These are phyloP conservation scores for Druon quercuslanigerum DNA, from an alignment of 1,140 invertebrate genomes.

Conservation along the genomic window DNA sequence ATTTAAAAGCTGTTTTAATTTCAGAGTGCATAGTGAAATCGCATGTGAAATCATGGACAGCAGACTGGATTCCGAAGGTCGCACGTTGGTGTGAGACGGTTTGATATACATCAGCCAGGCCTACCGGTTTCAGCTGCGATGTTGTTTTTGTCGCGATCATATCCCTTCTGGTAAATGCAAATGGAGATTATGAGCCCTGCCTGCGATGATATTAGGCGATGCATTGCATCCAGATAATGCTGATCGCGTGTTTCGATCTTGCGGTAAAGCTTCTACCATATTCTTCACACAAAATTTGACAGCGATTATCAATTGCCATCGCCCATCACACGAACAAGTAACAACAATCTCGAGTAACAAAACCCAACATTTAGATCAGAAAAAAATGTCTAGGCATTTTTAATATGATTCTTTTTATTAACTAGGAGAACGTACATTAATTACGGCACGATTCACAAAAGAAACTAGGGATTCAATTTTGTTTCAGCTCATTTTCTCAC, in stretches of 20 bases:
- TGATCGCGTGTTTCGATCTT: constrained; percentile 48
- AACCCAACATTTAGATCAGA: too few species aligned
- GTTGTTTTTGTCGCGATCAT: constrained; percentile 42
- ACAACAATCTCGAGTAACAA: neutral
- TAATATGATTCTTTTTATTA: too few species aligned
- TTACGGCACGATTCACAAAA: too few species aligned
- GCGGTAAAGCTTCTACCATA: neutral
- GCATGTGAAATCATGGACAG: constrained; percentile 11
- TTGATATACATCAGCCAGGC: constrained; percentile 36
- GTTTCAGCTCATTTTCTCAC: too few species aligned
- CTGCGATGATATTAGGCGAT: constrained; percentile 31
- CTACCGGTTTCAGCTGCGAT: constrained; percentile 43
- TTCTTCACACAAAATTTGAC: constrained; percentile 1
- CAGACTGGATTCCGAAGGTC: constrained; percentile 42
- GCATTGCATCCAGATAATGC: constrained; percentile 36
- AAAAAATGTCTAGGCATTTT: too few species aligned
- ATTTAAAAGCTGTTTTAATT: constrained; percentile 24
- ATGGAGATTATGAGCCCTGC: constrained; percentile 37
- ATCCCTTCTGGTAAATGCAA: constrained; percentile 43
- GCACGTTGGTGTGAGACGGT: constrained; percentile 41
- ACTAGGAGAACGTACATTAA: too few species aligned
- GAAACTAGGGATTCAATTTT: too few species aligned
- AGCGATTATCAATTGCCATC: constrained; percentile 1
- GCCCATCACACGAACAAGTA: neutral
- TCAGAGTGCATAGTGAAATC: constrained; percentile 15